Evolutionary conservation across 2,888 invertebrate species (phyloP).

Genomic region (Drosophila merina): DNA sequence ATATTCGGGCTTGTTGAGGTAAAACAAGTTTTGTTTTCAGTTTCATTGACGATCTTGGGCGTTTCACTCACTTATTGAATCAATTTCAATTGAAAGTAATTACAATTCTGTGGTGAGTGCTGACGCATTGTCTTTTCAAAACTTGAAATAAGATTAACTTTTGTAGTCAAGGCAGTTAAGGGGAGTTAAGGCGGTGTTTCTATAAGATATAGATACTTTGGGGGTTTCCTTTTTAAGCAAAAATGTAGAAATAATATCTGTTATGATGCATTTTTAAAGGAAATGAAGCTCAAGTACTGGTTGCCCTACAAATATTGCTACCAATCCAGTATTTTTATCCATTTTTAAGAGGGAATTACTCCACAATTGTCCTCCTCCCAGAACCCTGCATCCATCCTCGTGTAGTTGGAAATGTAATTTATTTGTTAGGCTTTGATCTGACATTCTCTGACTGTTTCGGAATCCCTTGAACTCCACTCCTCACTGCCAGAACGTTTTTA

Average conservation of each 20-base stretch:
- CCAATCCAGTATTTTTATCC: too few relatives aligned
- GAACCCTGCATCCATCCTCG: too few relatives aligned
- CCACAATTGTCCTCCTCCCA: too few relatives aligned
- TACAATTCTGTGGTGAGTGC: conserved; percentile 36
- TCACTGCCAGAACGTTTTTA: conserved; percentile 16
- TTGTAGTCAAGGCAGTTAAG: background rate
- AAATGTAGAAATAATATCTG: too few relatives aligned
- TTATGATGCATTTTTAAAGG: too few relatives aligned
- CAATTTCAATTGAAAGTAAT: conserved; percentile 67
- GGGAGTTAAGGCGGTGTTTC: too few relatives aligned
- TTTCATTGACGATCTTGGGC: conserved; percentile 59
- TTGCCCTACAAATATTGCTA: too few relatives aligned
- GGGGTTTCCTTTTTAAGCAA: too few relatives aligned
- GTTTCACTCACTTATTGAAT: conserved; percentile 44
- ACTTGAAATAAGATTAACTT: conserved; percentile 16
- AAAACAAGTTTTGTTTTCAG: conserved; percentile 53
- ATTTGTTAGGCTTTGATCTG: conserved; percentile 20
- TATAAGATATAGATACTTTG: too few relatives aligned
- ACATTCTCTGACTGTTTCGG: conserved; percentile 8
- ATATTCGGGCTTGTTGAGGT: conserved; percentile 31
- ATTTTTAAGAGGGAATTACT: too few relatives aligned
- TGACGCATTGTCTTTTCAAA: conserved; percentile 38
- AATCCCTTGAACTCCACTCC: conserved; percentile 35
- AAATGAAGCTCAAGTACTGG: too few relatives aligned
- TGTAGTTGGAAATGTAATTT: conserved; percentile 12